Evolutionary conservation across 2,113 vertebrate species (phyloP), one percentile per base, ranked within the genome.

Genomic region (Epinephelus moara): DNA sequence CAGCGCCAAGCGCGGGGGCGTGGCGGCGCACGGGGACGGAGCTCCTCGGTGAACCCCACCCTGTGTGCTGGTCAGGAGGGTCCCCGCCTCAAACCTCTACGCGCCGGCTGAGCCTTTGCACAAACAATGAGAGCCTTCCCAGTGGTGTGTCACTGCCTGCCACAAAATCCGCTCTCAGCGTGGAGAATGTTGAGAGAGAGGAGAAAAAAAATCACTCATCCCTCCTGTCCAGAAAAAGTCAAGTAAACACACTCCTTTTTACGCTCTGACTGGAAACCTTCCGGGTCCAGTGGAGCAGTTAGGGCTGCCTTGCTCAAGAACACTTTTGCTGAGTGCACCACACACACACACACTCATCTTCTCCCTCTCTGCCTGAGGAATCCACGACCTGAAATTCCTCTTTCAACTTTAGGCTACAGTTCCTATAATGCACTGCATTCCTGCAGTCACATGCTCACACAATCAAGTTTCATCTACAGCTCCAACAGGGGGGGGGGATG

Each of bases 1-100:
- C 93, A 96, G 95, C 95, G 93, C 92, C 85, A 89, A 82, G 89
- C 94, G 87, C 91, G 91, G 92, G 90, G 93, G 93, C 91, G 93
- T 93, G 93, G 91, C 89, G 86, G 92, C 89, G 94, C 87, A 40
- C 81, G 67, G 88, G 87, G 78, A 91, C 69, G 67, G 85, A 78
- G 92, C 91, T 92, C 88, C 89, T 89, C 81, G 71, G 90, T 80
- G 86, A 83, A 90, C 92, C 93, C 88, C 91, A 90, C 92, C 91
- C 89, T 76, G 81, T 9, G 89, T 1, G 80, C 66, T 60, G 87
- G 91, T 85, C 89, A 81, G 55, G 13, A 75, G 76, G 70, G 69
- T 85, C 61, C 70, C 82, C 82, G 68, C 79, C 80, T 81, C 69
- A 73, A 50, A 83, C 27, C 75, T 78, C 33, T 30, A 55, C 61